Base-by-base conservation (phyloP, 2,113 vertebrate genomes). In the Amphiprion ocellaris region DNA sequence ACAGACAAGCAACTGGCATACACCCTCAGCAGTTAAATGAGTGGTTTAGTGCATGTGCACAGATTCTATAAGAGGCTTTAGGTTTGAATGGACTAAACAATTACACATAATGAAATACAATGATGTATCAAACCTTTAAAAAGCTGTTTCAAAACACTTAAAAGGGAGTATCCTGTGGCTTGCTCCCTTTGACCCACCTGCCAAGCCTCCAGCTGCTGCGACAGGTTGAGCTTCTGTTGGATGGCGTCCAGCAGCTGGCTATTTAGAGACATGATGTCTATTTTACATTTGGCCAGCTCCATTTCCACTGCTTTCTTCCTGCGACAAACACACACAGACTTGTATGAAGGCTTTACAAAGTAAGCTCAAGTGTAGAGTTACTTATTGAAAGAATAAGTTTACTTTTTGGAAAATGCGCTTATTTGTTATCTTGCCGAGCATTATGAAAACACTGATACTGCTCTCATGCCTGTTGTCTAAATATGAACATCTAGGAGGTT, bases 131-230 rank as follows among this genome's bases (percentile, higher is more conserved):
- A 26, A 26, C 26, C 26, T 26, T 26, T 26, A 26, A 50, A 4
- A 54, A 30, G 4, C 21, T 28, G 19, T 24, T 53, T 19, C 10
- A 64, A 28, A 17, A 55, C 0, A 30, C n/a, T 2, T 56, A 0
- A 46, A 39, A 55, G 39, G 0, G 10, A 10, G 28, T 50, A 44
- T 49, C 24, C 3, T 44, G 19, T 46, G 0, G 3, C 47, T 2
- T 26, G 46, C 77, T 74, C 70, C 53, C 54, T 65, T 55, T 68
- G 69, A 81, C 92, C 91, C 91, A 99, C 98, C 98, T 99, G 98
- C 98, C 98, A 99, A 68, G 98, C 98, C 95, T 99, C 98, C 85
- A 99, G 96, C 96, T 99, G 98, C 93, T 99, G 98, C 0, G 98
- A 99, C 90, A 99, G 94, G 92, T 96, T 99, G 89, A 99, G 96